Evolutionary conservation across 1,140 invertebrate genomes (phyloP).

Genomic region (Zaprionus nigranus): DNA sequence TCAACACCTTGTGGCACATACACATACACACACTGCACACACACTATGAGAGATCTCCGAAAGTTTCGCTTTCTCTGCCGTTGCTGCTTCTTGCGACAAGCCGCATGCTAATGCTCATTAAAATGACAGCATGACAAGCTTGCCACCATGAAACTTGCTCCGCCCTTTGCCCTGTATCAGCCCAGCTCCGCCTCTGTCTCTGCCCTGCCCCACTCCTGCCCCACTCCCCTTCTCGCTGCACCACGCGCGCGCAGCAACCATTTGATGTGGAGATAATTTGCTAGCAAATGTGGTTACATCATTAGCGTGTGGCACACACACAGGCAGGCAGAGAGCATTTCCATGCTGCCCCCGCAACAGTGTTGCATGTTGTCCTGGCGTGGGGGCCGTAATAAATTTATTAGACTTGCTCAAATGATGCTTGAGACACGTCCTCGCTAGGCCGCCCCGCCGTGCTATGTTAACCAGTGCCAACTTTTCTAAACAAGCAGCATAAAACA

Average conservation of each 20-base stretch:
- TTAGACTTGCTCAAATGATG: slow-evolving; percentile 76
- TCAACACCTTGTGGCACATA: slow-evolving; percentile 49
- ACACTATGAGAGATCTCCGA: not conserved
- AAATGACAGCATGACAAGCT: slow-evolving; percentile 51
- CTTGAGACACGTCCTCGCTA: slow-evolving; percentile 44
- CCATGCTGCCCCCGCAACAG: not conserved
- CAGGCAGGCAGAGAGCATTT: slow-evolving; percentile 1
- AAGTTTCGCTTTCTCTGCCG: slow-evolving; percentile 16
- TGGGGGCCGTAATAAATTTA: slow-evolving; percentile 70
- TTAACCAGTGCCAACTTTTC: slow-evolving; percentile 29
- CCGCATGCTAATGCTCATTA: slow-evolving; percentile 69
- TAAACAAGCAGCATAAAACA: slow-evolving; percentile 58
- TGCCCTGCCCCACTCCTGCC: not conserved
- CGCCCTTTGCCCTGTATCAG: too few relatives aligned
- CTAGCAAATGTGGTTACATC: slow-evolving; percentile 80
- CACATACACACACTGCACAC: slow-evolving; percentile 6
- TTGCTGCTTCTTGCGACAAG: slow-evolving; percentile 22
- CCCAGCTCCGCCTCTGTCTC: not conserved
- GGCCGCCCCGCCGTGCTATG: slow-evolving; percentile 42
- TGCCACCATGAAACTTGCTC: not conserved
- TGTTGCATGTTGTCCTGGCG: slow-evolving; percentile 48
- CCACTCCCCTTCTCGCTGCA: not conserved
- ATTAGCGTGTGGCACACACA: slow-evolving; percentile 64
- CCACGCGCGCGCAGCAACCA: slow-evolving; percentile 8
- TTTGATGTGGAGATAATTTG: slow-evolving; percentile 79